phyloP scores from a whole-genome alignment of 2,113 vertebrate species.

The Equus przewalskii region DNA sequence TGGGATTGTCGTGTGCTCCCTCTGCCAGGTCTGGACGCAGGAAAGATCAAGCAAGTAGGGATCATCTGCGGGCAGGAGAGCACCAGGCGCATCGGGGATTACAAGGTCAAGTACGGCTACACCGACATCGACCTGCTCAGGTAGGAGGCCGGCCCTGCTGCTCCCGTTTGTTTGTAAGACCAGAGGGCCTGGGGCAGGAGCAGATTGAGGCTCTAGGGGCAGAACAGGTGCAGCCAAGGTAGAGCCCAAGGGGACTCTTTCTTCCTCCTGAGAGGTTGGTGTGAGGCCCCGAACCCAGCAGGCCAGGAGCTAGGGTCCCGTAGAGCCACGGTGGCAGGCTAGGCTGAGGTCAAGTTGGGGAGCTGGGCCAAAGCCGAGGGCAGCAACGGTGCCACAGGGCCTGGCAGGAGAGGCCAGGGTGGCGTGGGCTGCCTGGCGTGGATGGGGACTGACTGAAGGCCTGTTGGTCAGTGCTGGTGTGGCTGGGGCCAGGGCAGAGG shows the following conservation, averaged over 20 bases:
- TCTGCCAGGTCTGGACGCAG: slow-evolving; percentile 93
- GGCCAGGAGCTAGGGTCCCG: not conserved
- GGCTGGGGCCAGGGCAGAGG: not conserved
- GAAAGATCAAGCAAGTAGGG: slow-evolving; percentile 94
- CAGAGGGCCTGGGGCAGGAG: not conserved
- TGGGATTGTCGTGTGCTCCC: not conserved
- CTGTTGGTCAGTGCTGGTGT: not conserved
- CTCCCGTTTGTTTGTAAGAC: rapidly evolving
- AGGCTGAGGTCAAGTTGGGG: not conserved
- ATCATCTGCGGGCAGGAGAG: slow-evolving; percentile 95
- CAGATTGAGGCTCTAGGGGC: not conserved
- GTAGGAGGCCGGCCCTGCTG: slow-evolving; percentile 84
- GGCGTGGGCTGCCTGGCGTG: not conserved
- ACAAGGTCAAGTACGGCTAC: slow-evolving; percentile 96
- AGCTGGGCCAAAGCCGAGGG: not conserved
- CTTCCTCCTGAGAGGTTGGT: not conserved
- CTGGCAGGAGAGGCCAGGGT: not conserved
- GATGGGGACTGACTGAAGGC: not conserved
- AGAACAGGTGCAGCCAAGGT: not conserved
- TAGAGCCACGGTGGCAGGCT: not conserved
- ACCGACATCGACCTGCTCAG: slow-evolving; percentile 96
- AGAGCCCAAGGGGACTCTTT: not conserved
- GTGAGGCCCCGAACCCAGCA: not conserved
- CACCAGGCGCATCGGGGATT: slow-evolving; percentile 97
- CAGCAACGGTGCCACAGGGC: not conserved